These are phyloP conservation scores for Oikopleura albicans DNA, from an alignment of 23 tunicate genomes.

Conservation along the genomic window DNA sequence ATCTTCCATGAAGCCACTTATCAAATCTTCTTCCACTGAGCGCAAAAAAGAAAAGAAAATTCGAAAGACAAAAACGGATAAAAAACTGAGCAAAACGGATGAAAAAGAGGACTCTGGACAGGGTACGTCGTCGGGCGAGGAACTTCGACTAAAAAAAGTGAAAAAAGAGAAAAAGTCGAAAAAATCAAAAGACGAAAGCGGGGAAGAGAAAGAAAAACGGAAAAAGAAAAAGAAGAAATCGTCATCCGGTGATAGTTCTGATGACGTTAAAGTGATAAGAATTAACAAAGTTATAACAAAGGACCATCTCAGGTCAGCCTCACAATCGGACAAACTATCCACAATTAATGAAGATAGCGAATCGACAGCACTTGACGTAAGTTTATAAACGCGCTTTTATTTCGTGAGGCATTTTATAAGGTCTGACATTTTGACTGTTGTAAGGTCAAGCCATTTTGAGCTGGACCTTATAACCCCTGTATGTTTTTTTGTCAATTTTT, in stretches of 20 bases:
- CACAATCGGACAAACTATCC: neutral
- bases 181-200: constrained; percentile 1
- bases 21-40: neutral
- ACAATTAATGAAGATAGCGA: neutral
- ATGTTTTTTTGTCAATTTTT: no score
- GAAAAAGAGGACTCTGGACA: constrained; percentile 14
- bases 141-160: neutral
- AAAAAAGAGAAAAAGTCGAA: neutral
- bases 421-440: no score
- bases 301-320: neutral
- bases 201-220: neutral
- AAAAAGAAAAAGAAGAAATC: neutral
- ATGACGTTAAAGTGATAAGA: neutral
- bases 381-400: neutral
- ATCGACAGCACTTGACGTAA: no score
- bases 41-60: neutral
- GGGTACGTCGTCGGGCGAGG: neutral
- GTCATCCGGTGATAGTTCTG: neutral
- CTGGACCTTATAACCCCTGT: no score
- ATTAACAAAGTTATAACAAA: neutral
- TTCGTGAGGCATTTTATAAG: no score
- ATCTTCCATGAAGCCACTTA: neutral
- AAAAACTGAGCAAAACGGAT: neutral
- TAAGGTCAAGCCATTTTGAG: no score
- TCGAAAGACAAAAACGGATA: neutral